Evolutionary conservation across 2,797 vertebrate species (phyloP).

Genomic region (Myripristis jacobus): DNA sequence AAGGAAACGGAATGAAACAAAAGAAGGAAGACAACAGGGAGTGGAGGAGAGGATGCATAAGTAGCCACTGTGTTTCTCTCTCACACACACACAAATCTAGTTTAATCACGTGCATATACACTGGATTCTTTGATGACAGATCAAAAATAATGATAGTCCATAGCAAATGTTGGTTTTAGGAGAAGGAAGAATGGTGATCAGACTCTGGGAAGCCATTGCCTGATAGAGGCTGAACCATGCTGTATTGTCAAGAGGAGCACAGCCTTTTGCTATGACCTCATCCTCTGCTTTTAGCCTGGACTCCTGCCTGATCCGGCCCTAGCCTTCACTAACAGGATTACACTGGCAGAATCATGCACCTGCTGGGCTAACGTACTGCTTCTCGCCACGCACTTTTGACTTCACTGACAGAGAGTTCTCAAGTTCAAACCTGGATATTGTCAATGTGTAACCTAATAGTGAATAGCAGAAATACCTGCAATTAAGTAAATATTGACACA

Average conservation of each 20-base stretch:
- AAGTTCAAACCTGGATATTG: neutral
- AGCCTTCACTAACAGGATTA: conserved; percentile 74
- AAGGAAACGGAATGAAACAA: conserved; percentile 23
- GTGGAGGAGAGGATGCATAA: neutral
- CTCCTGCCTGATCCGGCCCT: conserved; percentile 54
- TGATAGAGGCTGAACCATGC: conserved; percentile 42
- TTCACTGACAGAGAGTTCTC: conserved; percentile 1
- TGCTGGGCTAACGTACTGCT: conserved; percentile 40
- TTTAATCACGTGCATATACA: conserved; percentile 18
- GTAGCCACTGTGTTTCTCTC: too few species aligned
- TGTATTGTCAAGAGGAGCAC: conserved; percentile 39
- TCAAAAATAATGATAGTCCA: conserved; percentile 30
- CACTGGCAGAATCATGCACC: conserved; percentile 54
- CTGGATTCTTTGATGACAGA: conserved; percentile 40
- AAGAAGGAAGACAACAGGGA: conserved; percentile 9
- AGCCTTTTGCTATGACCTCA: conserved; percentile 68
- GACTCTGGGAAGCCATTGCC: conserved; percentile 10
- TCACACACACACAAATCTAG: neutral
- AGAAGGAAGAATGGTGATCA: conserved; percentile 22
- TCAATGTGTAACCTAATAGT: neutral
- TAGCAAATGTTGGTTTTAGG: neutral
- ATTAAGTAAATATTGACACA: neutral
- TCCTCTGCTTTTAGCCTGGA: conserved; percentile 69
- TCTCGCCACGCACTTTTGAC: conserved; percentile 31
- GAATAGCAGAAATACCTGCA: too few species aligned